Conservation (phyloP, 2,888 invertebrate genomes). For the Odontocerum albicorne region DNA sequence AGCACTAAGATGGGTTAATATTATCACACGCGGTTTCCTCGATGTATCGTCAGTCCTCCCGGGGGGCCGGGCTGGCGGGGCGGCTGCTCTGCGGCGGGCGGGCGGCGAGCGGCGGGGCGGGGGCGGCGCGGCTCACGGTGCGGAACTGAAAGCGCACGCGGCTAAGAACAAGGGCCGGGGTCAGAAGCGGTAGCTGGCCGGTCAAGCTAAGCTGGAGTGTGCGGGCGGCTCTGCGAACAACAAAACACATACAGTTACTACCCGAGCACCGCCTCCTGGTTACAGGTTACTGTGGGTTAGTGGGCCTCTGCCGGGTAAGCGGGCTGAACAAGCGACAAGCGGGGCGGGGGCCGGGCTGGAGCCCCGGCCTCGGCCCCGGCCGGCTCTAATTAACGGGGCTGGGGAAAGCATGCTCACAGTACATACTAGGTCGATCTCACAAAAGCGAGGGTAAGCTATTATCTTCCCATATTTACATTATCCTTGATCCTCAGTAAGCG, state of each 20-base stretch:
- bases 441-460: constrained; percentile 4
- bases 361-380: too few species aligned
- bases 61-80: constrained; percentile 45
- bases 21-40: constrained; percentile 58
- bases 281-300: too few species aligned
- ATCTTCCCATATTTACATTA: constrained; percentile 8
- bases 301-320: background rate
- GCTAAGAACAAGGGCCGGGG: constrained; percentile 56
- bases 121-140: constrained; percentile 46
- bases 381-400: too few species aligned
- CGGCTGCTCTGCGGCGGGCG: constrained; percentile 49
- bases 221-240: constrained; percentile 56
- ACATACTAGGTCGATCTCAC: too few species aligned
- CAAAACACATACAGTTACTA: constrained; percentile 42
- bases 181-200: constrained; percentile 28
- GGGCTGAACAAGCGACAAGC: constrained; percentile 5
- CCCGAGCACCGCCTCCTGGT: constrained; percentile 20
- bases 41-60: constrained; percentile 50
- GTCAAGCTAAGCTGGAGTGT: constrained; percentile 27
- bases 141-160: constrained; percentile 44
- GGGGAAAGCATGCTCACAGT: too few species aligned
- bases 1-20: constrained; percentile 17
- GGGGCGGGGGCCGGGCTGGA: background rate
- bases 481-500: background rate
- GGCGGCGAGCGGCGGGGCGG: constrained; percentile 38